Percentiles rank a stretch among this genome's conserved stretches.
Conservation (phyloP, 1,140 invertebrate genomes). For the Trialeurodes vaporariorum region DNA sequence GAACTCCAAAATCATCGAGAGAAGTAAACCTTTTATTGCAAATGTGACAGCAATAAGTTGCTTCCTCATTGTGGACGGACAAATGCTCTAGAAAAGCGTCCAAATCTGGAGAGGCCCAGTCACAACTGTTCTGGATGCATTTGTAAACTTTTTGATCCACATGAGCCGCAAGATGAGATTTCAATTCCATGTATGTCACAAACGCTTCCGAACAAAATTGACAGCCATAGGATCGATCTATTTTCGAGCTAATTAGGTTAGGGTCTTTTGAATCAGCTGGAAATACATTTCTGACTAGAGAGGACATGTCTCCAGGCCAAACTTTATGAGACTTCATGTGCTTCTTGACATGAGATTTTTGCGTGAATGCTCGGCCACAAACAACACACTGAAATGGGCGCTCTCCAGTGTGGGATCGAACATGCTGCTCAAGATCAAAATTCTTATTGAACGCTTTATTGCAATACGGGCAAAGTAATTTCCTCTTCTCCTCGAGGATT, state of each 20-base stretch:
- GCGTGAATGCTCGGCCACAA: conserved; percentile 45
- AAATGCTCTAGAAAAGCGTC: conserved; percentile 51
- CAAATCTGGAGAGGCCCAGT: conserved; percentile 45
- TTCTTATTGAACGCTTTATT: conserved; percentile 42
- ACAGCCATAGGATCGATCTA: conserved; percentile 43
- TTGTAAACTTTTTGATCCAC: conserved; percentile 47
- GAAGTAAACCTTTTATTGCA: conserved; percentile 42
- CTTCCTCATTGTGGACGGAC: conserved; percentile 39
- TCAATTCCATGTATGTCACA: conserved; percentile 40
- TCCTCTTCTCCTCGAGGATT: background rate
- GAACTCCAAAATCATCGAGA: conserved; percentile 42
- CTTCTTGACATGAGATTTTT: conserved; percentile 57
- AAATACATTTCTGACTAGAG: conserved; percentile 13
- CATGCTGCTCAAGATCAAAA: conserved; percentile 42
- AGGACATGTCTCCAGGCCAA: conserved; percentile 18
- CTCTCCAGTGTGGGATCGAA: conserved; percentile 46
- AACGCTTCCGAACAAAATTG: conserved; percentile 40
- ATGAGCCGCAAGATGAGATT: conserved; percentile 41
- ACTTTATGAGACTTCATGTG: conserved; percentile 50
- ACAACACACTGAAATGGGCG: conserved; percentile 50
- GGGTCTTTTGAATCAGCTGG: conserved; percentile 13
- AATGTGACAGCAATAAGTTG: conserved; percentile 44
- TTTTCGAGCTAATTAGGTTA: conserved; percentile 36
- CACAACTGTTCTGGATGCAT: conserved; percentile 49
- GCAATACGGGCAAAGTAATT: conserved; percentile 39